Evolutionary conservation across 2,888 invertebrate genomes (phyloP).

Genomic region (Mythimna ferrago): DNA sequence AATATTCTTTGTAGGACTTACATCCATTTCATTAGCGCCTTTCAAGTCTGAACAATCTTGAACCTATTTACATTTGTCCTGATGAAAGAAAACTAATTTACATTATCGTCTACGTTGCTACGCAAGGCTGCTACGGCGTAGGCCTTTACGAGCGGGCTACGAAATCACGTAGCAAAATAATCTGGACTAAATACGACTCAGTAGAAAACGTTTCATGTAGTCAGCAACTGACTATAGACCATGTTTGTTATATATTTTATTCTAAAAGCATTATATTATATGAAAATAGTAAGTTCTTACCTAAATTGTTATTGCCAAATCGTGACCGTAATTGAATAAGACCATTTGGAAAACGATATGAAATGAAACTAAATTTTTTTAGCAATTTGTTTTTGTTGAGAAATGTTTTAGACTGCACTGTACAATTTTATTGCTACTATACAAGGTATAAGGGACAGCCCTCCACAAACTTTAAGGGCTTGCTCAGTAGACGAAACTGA

Average conservation of each 20-base stretch:
- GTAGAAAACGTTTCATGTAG: conserved; percentile 12
- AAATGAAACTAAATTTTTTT: too few relatives aligned
- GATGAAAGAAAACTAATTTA: conserved; percentile 1
- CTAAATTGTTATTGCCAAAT: conserved; percentile 5
- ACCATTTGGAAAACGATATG: not conserved
- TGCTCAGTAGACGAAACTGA: too few relatives aligned
- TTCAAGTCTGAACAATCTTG: not conserved
- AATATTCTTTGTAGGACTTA: not conserved
- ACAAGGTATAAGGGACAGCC: too few relatives aligned
- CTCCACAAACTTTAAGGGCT: too few relatives aligned
- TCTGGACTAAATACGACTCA: conserved; percentile 16
- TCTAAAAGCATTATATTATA: not conserved
- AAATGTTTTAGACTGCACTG: too few relatives aligned
- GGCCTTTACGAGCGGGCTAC: conserved; percentile 14
- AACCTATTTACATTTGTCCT: not conserved
- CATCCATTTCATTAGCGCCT: not conserved
- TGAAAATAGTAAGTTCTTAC: not conserved
- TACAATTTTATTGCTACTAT: too few relatives aligned
- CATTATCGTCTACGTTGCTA: conserved; percentile 20
- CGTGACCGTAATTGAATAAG: not conserved
- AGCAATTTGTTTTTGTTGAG: not conserved
- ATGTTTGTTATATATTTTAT: not conserved
- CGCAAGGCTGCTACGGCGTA: conserved; percentile 26
- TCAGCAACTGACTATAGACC: conserved; percentile 5
- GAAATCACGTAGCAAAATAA: conserved; percentile 57